Evolutionary conservation across 2,888 invertebrate species (phyloP), one percentile per base, ranked within the genome.

Genomic region (Epistrophella euchroma): DNA sequence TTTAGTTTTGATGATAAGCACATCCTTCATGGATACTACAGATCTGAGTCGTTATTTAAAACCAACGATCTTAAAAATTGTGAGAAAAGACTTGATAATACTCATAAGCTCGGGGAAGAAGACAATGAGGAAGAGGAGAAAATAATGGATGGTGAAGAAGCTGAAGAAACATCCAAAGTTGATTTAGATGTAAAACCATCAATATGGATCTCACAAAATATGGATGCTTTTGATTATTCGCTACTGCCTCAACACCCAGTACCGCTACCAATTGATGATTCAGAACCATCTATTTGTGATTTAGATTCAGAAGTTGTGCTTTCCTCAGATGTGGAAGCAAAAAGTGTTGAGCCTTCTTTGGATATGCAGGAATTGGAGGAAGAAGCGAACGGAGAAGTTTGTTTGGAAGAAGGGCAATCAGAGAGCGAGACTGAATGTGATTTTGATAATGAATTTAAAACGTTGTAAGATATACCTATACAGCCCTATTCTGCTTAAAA

Each of bases 1-100:
- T 97, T 96, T 89, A 95, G 95, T 4, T 97, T 97, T 88, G 95
- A 96, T 87, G 94, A 95, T n/a, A 94, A 95, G 85, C 95, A 95
- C 88, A 95, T 97, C 94, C 95, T 96, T 88, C 95, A 95, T 88
- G 97, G 97, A 0, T 95, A 93, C 89, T 96, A 94, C 93, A 93
- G 94, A 64, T 94, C 94, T 88, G 93, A 94, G 40, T 83, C 83
- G 7, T 71, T 77, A 4, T 84, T 88, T 10, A 76, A 64, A 9
- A 11, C 10, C 4, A 52, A 45, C 9, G 55, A 55, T 4, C 11
- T 47, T 58, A 79, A 25, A 28, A 13, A 11, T 11, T 74, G 64
- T 22, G 50, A 62, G 58, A 6, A 64, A 13, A 0, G 77, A 70
- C 11, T 71, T 35, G 0, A 55, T 32, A 37, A 45, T 13, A 4